Conservation (phyloP, 2,113 vertebrate species). For the Felis chaus region DNA sequence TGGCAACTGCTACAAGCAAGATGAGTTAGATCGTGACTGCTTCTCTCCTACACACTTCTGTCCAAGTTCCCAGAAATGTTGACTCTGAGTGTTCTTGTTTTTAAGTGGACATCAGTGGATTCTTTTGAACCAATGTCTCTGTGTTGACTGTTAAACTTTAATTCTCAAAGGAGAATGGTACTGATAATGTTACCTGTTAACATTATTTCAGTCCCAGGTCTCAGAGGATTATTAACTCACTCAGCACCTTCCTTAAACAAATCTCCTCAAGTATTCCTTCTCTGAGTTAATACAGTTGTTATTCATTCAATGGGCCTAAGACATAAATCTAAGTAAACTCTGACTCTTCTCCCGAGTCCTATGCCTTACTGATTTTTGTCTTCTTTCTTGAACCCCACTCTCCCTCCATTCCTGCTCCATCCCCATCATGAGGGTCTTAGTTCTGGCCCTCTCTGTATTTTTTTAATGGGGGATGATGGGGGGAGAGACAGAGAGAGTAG, state of each 20-base stretch:
- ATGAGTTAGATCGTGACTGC: background rate
- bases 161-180: background rate
- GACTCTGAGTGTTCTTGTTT: background rate
- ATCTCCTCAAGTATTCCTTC: background rate
- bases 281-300: background rate
- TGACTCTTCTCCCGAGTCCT: background rate
- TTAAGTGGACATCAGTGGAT: background rate
- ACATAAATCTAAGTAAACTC: background rate
- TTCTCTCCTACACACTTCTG: background rate
- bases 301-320: background rate
- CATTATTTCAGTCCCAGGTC: background rate
- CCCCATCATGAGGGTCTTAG: background rate
- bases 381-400: background rate
- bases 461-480: no score
- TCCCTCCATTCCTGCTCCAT: background rate
- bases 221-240: background rate
- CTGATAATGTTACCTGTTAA: background rate
- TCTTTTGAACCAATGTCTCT: background rate
- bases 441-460: background rate
- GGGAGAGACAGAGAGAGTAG: no score
- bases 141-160: background rate
- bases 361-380: background rate
- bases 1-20: background rate
- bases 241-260: background rate
- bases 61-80: background rate